phyloP scores from a whole-genome alignment of 64 coral and sea anemone genomes.

The Pachyseris speciosa region DNA sequence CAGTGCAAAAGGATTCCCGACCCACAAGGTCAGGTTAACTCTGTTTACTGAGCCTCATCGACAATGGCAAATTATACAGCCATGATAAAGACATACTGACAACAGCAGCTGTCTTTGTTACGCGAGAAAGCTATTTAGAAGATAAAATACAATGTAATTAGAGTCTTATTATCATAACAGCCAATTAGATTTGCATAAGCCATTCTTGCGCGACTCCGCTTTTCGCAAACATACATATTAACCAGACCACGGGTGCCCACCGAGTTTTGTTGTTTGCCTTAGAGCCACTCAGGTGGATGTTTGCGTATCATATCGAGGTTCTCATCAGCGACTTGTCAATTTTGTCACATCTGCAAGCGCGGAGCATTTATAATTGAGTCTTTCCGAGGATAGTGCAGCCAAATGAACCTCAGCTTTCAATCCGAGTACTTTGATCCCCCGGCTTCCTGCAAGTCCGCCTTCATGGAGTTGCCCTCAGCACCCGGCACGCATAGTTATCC shows the following conservation, averaged over 20 bases:
- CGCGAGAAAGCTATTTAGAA: slow-evolving; percentile 94
- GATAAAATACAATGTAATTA: slow-evolving; percentile 99
- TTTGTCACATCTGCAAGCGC: slow-evolving; percentile 68
- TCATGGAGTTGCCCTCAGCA: slow-evolving; percentile 96
- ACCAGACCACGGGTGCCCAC: slow-evolving; percentile 79
- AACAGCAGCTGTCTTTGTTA: slow-evolving; percentile 92
- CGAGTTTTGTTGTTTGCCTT: slow-evolving; percentile 85
- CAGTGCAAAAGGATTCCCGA: neutral
- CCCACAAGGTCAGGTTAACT: slow-evolving; percentile 1
- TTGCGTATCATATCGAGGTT: slow-evolving; percentile 74
- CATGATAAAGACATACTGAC: slow-evolving; percentile 83
- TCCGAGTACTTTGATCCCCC: slow-evolving; percentile 75
- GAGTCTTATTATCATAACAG: slow-evolving; percentile 96
- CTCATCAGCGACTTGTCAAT: slow-evolving; percentile 60
- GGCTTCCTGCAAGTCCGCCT: slow-evolving; percentile 88
- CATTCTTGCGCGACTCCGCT: slow-evolving; percentile 69
- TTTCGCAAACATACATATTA: slow-evolving; percentile 93
- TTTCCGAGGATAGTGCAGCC: slow-evolving; percentile 13
- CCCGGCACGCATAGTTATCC: slow-evolving; percentile 83
- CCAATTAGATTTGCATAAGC: slow-evolving; percentile 99
- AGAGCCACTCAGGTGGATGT: slow-evolving; percentile 64
- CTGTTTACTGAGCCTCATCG: slow-evolving; percentile 57
- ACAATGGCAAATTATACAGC: slow-evolving; percentile 95
- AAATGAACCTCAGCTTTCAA: slow-evolving; percentile 91
- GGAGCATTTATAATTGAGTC: slow-evolving; percentile 69